Evolutionary conservation across 2,797 vertebrate genomes (phyloP).

Genomic region (Enteromius mattozi): DNA sequence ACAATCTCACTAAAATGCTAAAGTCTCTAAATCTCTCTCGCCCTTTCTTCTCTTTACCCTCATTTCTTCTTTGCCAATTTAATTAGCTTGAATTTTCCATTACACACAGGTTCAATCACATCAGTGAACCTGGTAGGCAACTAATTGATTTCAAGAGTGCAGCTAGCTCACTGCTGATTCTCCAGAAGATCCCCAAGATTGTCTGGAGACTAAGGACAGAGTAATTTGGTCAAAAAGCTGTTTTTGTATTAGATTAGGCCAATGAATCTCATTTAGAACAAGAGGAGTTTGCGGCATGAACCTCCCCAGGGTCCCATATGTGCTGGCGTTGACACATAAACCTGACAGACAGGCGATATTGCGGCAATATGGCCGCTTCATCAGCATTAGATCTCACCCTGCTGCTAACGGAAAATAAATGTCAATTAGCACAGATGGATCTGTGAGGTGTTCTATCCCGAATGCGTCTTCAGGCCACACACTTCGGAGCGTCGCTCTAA

Average conservation of each 20-base stretch:
- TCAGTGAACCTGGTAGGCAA: constrained; percentile 65
- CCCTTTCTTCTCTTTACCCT: constrained; percentile 56
- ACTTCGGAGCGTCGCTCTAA: background rate
- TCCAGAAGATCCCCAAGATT: constrained; percentile 64
- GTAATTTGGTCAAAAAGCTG: constrained; percentile 87
- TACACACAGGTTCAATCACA: constrained; percentile 69
- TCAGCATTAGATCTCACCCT: constrained; percentile 84
- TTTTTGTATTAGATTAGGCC: constrained; percentile 88
- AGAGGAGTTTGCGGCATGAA: constrained; percentile 81
- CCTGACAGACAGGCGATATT: constrained; percentile 77
- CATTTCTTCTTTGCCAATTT: constrained; percentile 69
- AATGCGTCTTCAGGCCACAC: constrained; percentile 41
- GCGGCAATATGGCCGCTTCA: constrained; percentile 86
- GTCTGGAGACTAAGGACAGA: constrained; percentile 67
- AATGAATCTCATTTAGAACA: constrained; percentile 93
- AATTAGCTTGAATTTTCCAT: constrained; percentile 71
- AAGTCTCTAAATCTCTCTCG: constrained; percentile 59
- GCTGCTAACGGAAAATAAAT: constrained; percentile 91
- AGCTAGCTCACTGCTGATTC: constrained; percentile 58
- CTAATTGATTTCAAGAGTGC: constrained; percentile 68
- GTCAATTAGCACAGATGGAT: constrained; percentile 89
- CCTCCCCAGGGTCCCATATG: constrained; percentile 83
- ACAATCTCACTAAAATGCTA: constrained; percentile 37
- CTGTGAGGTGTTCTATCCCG: constrained; percentile 68
- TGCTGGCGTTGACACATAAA: constrained; percentile 76